A percentile compares a stretch with the other conserved stretches of the same genome.
These are phyloP conservation scores for Acanthornis magna DNA, from an alignment of 2,797 vertebrate genomes.

Conservation along the genomic window DNA sequence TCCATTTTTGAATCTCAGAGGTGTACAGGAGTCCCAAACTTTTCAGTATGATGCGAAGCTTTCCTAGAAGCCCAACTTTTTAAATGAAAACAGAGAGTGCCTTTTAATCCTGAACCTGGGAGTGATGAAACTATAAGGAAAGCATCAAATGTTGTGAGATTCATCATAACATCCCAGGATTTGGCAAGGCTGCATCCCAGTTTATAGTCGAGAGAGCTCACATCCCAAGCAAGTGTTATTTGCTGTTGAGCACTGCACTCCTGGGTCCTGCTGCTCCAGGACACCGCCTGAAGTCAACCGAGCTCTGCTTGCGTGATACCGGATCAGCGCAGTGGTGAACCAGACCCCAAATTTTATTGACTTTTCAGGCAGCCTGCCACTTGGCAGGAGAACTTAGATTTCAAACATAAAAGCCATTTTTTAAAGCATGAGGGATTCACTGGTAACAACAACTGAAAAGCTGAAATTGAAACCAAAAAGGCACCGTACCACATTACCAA, in stretches of 20 bases:
- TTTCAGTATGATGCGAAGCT: background rate
- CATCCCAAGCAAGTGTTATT: background rate
- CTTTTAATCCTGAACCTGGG: background rate
- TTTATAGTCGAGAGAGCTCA: background rate
- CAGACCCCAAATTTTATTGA: conserved; percentile 54
- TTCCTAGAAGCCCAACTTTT: background rate
- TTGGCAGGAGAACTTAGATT: conserved; percentile 58
- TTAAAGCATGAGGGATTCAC: conserved; percentile 48
- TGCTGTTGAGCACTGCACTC: background rate
- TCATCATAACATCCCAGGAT: background rate
- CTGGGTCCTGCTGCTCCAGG: conserved; percentile 7
- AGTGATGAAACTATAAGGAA: background rate
- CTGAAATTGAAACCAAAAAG: conserved; percentile 57
- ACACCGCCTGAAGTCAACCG: background rate
- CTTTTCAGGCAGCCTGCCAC: conserved; percentile 53
- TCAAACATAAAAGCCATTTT: conserved; percentile 49
- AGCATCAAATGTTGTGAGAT: background rate
- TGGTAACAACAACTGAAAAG: conserved; percentile 40
- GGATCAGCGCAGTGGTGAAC: background rate
- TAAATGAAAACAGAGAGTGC: background rate
- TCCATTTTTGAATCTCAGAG: background rate
- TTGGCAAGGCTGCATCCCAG: background rate
- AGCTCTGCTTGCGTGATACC: background rate
- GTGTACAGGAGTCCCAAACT: background rate
- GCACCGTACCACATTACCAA: background rate